phyloP scores from a whole-genome alignment of 2,888 invertebrate genomes.

The Patella ulyssiponensis region DNA sequence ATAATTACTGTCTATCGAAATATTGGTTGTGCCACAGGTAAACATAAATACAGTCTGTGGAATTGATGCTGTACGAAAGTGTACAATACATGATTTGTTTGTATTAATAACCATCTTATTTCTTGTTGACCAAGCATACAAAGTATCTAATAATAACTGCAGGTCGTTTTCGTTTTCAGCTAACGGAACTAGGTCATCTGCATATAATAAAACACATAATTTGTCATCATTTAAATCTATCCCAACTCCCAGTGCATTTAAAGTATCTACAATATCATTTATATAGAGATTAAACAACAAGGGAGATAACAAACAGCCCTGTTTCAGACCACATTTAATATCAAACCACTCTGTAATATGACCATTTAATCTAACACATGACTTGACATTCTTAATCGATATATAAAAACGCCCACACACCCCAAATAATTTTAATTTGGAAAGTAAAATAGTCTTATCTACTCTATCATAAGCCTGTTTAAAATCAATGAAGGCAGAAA shows the following conservation, averaged over 20 bases:
- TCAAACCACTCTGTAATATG: not conserved
- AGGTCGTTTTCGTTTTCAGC: conserved; percentile 32
- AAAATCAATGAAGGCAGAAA: conserved; percentile 14
- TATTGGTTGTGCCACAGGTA: conserved; percentile 24
- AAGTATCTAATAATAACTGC: conserved; percentile 28
- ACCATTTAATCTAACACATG: conserved; percentile 6
- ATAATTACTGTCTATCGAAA: conserved; percentile 28
- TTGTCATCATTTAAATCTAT: conserved; percentile 25
- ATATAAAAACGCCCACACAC: not conserved
- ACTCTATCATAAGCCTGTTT: conserved; percentile 14
- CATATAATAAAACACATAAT: conserved; percentile 32
- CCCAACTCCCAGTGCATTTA: conserved; percentile 29
- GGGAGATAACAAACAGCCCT: conserved; percentile 35
- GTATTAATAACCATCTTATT: conserved; percentile 34
- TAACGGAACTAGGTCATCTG: conserved; percentile 35
- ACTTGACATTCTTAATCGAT: conserved; percentile 13
- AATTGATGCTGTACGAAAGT: conserved; percentile 29
- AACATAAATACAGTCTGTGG: conserved; percentile 21
- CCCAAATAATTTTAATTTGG: not conserved
- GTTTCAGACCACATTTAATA: conserved; percentile 16
- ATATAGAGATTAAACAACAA: conserved; percentile 35
- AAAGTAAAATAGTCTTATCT: not conserved
- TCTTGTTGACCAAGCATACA: conserved; percentile 31
- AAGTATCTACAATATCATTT: conserved; percentile 27
- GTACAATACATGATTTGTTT: conserved; percentile 37